Conservation (phyloP, 2,113 vertebrate genomes). For the Tragelaphus scriptus region DNA sequence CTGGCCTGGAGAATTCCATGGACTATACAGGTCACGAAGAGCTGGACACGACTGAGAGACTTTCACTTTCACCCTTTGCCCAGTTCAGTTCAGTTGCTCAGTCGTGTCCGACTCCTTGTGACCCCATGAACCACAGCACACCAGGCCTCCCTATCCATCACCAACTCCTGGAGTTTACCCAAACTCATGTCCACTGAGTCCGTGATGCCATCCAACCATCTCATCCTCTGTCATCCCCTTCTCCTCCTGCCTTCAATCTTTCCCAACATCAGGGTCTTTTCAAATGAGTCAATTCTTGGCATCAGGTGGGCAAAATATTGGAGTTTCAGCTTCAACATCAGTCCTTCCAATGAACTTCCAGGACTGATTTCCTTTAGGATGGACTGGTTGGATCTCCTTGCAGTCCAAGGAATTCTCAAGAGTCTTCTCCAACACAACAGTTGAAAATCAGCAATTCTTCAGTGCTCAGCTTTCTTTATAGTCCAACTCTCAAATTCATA, state of each 20-base stretch:
- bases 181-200: too few species aligned
- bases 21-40: background rate
- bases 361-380: background rate
- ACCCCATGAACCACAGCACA: background rate
- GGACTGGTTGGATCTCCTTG: background rate
- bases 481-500: background rate
- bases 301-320: background rate
- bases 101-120: accelerated
- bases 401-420: background rate
- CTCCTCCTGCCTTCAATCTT: too few species aligned
- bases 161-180: background rate
- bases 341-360: background rate
- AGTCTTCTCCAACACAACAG: background rate
- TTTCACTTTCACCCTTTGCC: background rate
- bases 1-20: background rate
- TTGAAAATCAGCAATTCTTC: background rate
- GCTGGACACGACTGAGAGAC: background rate
- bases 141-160: background rate
- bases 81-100: accelerated
- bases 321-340: background rate
- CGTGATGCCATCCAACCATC: too few species aligned
- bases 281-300: background rate
- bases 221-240: too few species aligned
- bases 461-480: background rate
- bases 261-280: too few species aligned